A percentile compares a stretch with the other conserved stretches of the same genome.
Evolutionary conservation across 2,797 vertebrate genomes (phyloP).

Genomic region (Pangasius krempfi): DNA sequence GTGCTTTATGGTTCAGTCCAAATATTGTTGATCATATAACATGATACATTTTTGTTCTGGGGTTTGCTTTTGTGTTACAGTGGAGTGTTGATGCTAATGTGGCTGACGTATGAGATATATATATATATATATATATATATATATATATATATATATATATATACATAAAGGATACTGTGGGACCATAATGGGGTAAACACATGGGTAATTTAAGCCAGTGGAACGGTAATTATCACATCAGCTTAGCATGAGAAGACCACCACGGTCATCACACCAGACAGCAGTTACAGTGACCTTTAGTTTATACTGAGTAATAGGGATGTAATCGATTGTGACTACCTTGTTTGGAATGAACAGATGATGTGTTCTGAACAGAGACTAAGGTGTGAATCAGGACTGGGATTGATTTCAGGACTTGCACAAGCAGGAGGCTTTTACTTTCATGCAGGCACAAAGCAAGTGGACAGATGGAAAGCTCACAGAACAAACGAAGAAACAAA

Average conservation of each 20-base stretch:
- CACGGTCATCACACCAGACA: too few relatives aligned
- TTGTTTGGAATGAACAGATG: neutral
- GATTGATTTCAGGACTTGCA: neutral
- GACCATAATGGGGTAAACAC: neutral
- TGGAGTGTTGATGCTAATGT: neutral
- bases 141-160: too few relatives aligned
- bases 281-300: neutral
- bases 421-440: neutral
- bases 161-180: neutral
- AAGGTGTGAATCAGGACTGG: neutral
- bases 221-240: neutral
- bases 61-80: neutral
- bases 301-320: neutral
- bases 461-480: neutral
- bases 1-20: neutral
- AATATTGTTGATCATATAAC: neutral
- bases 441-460: neutral
- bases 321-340: neutral
- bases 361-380: neutral
- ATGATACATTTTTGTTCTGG: neutral
- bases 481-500: neutral
- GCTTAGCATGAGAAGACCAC: neutral
- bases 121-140: too few relatives aligned
- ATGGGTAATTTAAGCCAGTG: constrained; percentile 1
- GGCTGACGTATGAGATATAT: neutral